Evolutionary conservation across 2,113 vertebrate species (phyloP).

Genomic region (Vidua chalybeata): DNA sequence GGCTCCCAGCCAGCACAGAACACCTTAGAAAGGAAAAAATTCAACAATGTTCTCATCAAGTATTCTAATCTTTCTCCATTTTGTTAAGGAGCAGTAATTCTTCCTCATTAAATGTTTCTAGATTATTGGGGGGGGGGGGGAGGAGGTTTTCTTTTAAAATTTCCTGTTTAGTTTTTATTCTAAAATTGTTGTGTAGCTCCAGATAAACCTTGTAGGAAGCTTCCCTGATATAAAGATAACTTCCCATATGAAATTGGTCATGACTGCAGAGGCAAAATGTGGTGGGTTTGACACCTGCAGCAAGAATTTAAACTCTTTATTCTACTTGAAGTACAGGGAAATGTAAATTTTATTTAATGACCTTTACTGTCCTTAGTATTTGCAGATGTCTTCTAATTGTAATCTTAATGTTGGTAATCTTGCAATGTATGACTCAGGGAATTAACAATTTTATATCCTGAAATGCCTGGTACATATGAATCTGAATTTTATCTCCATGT

Average conservation of each 20-base stretch:
- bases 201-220: not conserved
- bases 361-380: not conserved
- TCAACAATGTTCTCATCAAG: not conserved
- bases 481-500: not conserved
- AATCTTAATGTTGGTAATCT: not conserved
- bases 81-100: not conserved
- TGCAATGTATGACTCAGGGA: not conserved
- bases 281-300: not conserved
- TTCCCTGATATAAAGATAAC: not conserved
- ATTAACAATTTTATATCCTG: not conserved
- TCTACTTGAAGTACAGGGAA: not conserved
- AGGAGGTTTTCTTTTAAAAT: not conserved
- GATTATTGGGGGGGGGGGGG: not conserved
- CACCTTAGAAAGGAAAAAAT: conserved; percentile 26
- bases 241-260: not conserved
- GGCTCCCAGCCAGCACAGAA: conserved; percentile 35
- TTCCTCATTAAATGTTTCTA: not conserved
- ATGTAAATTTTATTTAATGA: not conserved
- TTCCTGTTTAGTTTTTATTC: not conserved
- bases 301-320: not conserved
- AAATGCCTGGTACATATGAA: not conserved
- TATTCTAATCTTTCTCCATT: not conserved
- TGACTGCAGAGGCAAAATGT: not conserved
- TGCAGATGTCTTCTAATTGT: not conserved
- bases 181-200: not conserved